Base-by-base conservation (phyloP, 2,797 vertebrate genomes). In the Falco naumanni region DNA sequence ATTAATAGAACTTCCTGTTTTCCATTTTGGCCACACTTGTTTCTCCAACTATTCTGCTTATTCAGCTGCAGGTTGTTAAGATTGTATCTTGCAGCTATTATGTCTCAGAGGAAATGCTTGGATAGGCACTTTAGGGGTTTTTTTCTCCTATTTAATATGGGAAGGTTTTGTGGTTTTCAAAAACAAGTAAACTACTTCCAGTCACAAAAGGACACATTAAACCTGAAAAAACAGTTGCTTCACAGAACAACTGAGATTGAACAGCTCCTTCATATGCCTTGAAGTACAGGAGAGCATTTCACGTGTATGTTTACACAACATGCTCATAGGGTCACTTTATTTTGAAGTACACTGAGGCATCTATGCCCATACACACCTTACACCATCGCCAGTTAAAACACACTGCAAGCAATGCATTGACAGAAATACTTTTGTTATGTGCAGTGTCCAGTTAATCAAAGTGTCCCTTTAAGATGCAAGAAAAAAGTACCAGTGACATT, bases 51-150 rank as follows among this genome's bases (percentile, higher is more conserved):
- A n/a, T 80, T 91, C 57, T 85, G 87, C 89, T 95, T 95, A 94
- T 74, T 70, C 86, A 96, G 89, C 75, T 92, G 87, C n/a, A 89
- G 37, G 48, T 75, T 96, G 33, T 95, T 94, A 90, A 78, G 91
- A 90, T 80, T 76, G 21, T 76, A 95, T 91, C 94, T 92, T 69
- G 68, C 61, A 50, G 53, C 51, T 95, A 87, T 89, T 93, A 94
- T 69, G 43, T 54, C 76, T 91, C 76, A 91, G 53, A 93, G 79
- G 61, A 96, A 94, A 89, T 80, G 79, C 61, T 69, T 83, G 37
- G 33, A 71, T n/a, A 92, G 87, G 57, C 79, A 90, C 72, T 89
- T 88, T 84, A 83, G 34, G 9, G 11, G 3, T 59, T 84, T 69
- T 56, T 70, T 84, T 65, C 34, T 9, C 29, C 48, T 78, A 48